Base-by-base conservation (phyloP, 2,113 vertebrate species). In the Zosterops japonicus region DNA sequence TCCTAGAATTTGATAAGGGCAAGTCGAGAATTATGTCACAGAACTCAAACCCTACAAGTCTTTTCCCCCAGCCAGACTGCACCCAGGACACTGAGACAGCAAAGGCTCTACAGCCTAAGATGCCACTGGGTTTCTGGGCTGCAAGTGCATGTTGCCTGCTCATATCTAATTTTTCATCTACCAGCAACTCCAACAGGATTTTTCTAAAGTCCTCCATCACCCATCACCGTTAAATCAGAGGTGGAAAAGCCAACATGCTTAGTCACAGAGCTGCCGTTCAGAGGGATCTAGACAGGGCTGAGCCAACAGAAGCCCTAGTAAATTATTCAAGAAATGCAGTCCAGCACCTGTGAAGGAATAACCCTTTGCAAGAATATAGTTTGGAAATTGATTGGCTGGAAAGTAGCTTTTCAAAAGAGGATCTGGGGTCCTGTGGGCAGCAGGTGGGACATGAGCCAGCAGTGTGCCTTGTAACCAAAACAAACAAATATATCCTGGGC, bases 21-120 rank as follows among this genome's bases (percentile, higher is more conserved):
- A 72, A 44, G 4, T 5, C 0, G 0, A 83, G 19, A 79, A 80
- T 71, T 83, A 24, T 3, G 5, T 28, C 25, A 67, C 8, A 53
- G 36, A 67, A 53, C 14, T 70, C 41, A 83, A 21, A 8, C 6
- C 28, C 29, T 21, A 8, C 5, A 52, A 71, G 18, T 20, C 18
- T 53, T 36, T 65, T 21, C 1, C 8, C 29, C 5, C 5, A 75
- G 24, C 20, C 18, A 70, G 56, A 42, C 19, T 75, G 29, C 14
- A 75, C 1, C 4, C 63, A 71, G 50, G 12, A 83, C 2, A 11
- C 42, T 49, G 39, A 79, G 31, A 53, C 12, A 70, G 19, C 9
- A 61, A 61, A 76, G 12, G 9, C 11, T 68, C 61, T 61, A 25
- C 28, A 75, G 46, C 10, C 29, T 24, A 53, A 16, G 33, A 52